Percentiles rank a stretch among this genome's conserved stretches.
These are phyloP conservation scores for Gadopsis marmoratus DNA, from an alignment of 2,797 vertebrate species.

Conservation along the genomic window DNA sequence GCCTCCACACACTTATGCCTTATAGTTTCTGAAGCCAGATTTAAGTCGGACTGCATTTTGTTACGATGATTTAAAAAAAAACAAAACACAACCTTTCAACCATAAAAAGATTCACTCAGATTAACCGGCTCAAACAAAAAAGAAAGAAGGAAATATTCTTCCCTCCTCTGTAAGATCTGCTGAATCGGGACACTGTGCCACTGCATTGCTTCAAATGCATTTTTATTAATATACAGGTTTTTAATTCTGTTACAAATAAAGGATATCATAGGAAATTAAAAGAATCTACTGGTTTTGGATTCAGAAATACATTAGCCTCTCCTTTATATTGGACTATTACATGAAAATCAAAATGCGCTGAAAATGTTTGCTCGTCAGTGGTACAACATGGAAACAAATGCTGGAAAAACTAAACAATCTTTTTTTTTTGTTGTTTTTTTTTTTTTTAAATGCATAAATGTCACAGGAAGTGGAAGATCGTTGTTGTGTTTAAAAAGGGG, in stretches of 20 bases:
- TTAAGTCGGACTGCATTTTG: slow-evolving; percentile 10
- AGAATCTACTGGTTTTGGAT: slow-evolving; percentile 71
- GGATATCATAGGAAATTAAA: slow-evolving; percentile 79
- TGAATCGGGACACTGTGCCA: slow-evolving; percentile 65
- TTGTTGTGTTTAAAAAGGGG: slow-evolving; percentile 10
- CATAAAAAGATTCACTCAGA: neutral
- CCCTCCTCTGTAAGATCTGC: slow-evolving; percentile 3
- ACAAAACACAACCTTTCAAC: neutral
- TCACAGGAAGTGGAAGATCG: slow-evolving; percentile 63
- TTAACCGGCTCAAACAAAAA: neutral
- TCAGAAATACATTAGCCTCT: slow-evolving; percentile 80
- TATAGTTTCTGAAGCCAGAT: slow-evolving; percentile 39
- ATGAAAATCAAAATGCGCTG: slow-evolving; percentile 68
- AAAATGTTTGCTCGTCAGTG: slow-evolving; percentile 86
- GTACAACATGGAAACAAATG: slow-evolving; percentile 83
- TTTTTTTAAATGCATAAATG: slow-evolving; percentile 69
- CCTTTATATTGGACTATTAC: slow-evolving; percentile 82
- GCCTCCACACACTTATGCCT: slow-evolving; percentile 43
- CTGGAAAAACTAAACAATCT: slow-evolving; percentile 57
- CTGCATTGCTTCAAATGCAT: slow-evolving; percentile 77
- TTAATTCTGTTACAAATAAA: slow-evolving; percentile 84
- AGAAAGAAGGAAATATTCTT: neutral
- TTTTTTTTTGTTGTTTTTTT: too few species aligned
- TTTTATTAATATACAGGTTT: slow-evolving; percentile 85
- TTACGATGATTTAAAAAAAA: slow-evolving; percentile 13